phyloP scores from a whole-genome alignment of 2,888 invertebrate genomes.

The Flabesymbios commensalis region DNA sequence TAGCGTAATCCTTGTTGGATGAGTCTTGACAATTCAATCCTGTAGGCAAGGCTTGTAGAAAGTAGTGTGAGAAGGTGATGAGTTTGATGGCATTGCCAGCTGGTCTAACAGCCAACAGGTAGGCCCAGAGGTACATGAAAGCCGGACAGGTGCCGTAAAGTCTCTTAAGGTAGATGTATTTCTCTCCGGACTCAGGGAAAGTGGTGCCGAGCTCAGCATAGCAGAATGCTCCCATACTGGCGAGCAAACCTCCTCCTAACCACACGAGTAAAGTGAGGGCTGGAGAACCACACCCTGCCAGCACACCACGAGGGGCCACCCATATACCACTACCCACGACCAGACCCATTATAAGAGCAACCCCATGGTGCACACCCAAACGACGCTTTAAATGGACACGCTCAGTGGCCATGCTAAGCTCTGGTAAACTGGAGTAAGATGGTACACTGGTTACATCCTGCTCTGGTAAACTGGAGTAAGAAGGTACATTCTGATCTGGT shows the following conservation, averaged over 20 bases:
- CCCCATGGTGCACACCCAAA: conserved; percentile 20
- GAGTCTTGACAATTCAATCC: too few relatives aligned
- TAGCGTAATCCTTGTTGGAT: too few relatives aligned
- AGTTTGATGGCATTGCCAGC: conserved; percentile 53
- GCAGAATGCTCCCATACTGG: conserved; percentile 79
- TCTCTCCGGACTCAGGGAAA: conserved; percentile 69
- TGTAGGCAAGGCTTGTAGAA: too few relatives aligned
- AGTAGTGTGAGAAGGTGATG: conserved; percentile 56
- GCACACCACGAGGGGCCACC: conserved; percentile 22
- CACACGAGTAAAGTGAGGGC: conserved; percentile 81
- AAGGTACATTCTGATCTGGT: too few relatives aligned
- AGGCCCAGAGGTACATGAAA: conserved; percentile 57
- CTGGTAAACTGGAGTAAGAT: too few relatives aligned
- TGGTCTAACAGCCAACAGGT: conserved; percentile 52
- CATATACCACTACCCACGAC: conserved; percentile 29
- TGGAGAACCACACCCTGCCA: conserved; percentile 69
- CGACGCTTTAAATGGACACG: conserved; percentile 14
- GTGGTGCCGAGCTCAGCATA: conserved; percentile 87
- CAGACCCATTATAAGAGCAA: conserved; percentile 23
- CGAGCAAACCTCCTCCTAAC: conserved; percentile 81
- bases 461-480: too few relatives aligned
- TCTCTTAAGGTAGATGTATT: conserved; percentile 63
- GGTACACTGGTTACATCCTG: too few relatives aligned
- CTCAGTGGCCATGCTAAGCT: too few relatives aligned
- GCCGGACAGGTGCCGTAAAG: conserved; percentile 56